Conservation (phyloP, 2,888 invertebrate genomes). For the Xanthia icteritia region DNA sequence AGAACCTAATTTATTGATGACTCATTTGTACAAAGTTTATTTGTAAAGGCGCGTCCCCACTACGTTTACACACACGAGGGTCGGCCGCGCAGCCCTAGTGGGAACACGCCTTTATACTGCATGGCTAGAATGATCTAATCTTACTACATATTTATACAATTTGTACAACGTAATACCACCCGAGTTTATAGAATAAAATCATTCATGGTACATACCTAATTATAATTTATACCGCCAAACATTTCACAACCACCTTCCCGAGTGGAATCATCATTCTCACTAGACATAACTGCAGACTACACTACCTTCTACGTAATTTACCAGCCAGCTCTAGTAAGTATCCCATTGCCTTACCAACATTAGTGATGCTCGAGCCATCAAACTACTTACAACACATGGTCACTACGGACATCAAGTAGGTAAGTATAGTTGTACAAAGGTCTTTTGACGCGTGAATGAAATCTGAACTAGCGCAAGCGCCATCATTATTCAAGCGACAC, state of each 20-base stretch:
- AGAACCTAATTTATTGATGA: conserved; percentile 13
- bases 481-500: too few relatives aligned
- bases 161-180: not conserved
- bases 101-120: too few relatives aligned
- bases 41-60: too few relatives aligned
- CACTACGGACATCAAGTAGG: not conserved
- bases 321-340: conserved; percentile 2
- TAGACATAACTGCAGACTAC: not conserved
- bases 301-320: too few relatives aligned
- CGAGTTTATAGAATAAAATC: not conserved
- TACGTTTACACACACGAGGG: too few relatives aligned
- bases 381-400: not conserved
- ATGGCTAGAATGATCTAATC: conserved; percentile 22
- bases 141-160: not conserved
- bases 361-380: not conserved
- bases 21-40: conserved; percentile 21
- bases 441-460: too few relatives aligned
- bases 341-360: too few relatives aligned
- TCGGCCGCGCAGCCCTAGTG: too few relatives aligned
- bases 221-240: not conserved
- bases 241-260: not conserved
- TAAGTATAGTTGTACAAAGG: not conserved
- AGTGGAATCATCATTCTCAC: not conserved
- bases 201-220: not conserved
- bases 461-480: too few relatives aligned